Conservation (phyloP, 2,888 invertebrate genomes). For the Eupithecia abbreviata region DNA sequence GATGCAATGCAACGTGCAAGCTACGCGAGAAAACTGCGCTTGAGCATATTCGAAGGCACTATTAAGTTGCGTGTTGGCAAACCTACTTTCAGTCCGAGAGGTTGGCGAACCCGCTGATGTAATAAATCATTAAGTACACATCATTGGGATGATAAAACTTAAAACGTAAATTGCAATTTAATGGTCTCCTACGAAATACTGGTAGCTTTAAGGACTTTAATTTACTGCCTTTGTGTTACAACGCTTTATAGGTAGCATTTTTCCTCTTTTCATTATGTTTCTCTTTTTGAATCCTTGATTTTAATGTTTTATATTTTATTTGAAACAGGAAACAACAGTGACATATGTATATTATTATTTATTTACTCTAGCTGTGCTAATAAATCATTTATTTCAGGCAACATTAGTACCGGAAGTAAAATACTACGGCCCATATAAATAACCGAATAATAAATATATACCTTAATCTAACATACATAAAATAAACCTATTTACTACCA, state of each 20-base stretch:
- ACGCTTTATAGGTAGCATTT: constrained; percentile 19
- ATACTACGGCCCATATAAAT: too few relatives aligned
- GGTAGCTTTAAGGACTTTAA: constrained; percentile 35
- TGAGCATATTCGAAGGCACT: constrained; percentile 38
- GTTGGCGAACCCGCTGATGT: constrained; percentile 51
- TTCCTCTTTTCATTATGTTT: constrained; percentile 20
- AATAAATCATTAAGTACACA: constrained; percentile 52
- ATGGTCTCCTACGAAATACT: constrained; percentile 40
- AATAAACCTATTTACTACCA: too few relatives aligned
- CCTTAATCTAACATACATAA: too few relatives aligned
- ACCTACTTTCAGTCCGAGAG: constrained; percentile 33
- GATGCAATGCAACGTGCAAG: constrained; percentile 48
- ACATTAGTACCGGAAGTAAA: too few relatives aligned
- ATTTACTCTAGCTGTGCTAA: too few relatives aligned
- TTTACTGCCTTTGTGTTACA: constrained; percentile 26
- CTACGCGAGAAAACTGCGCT: constrained; percentile 43
- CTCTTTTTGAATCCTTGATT: constrained; percentile 1
- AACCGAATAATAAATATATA: too few relatives aligned
- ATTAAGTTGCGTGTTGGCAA: constrained; percentile 31
- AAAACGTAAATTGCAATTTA: constrained; percentile 45
- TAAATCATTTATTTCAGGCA: too few relatives aligned
- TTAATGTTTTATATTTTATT: not conserved
- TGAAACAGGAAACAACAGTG: not conserved
- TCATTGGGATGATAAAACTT: constrained; percentile 50
- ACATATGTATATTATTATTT: too few relatives aligned